A percentile compares a stretch with the other conserved stretches of the same genome.
These are phyloP conservation scores for Neolamprologus longior DNA, from an alignment of 2,113 vertebrate species.

Conservation along the genomic window DNA sequence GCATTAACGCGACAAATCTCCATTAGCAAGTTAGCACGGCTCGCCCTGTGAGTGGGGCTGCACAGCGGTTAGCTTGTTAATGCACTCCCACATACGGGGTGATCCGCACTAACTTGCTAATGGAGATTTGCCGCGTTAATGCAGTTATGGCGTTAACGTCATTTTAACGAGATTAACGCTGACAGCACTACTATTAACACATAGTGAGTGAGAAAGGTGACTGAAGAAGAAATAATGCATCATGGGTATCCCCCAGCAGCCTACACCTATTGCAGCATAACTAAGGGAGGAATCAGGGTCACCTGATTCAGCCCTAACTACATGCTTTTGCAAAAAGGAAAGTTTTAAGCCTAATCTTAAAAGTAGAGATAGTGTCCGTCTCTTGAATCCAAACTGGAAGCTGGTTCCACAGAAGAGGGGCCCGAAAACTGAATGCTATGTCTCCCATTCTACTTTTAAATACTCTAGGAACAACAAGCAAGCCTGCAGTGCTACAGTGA, in stretches of 20 bases:
- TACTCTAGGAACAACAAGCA: neutral
- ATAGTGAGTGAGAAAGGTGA: neutral
- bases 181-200: neutral
- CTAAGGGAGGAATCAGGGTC: neutral
- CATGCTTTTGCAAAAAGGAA: accelerated
- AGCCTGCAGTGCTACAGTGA: neutral
- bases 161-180: neutral
- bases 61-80: accelerated
- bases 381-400: neutral
- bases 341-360: neutral
- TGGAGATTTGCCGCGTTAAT: accelerated
- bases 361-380: accelerated
- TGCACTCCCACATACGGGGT: accelerated
- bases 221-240: neutral
- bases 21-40: accelerated
- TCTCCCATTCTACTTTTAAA: accelerated
- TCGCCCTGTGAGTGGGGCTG: accelerated
- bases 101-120: accelerated
- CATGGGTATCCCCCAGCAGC: neutral
- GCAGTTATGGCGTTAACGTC: accelerated
- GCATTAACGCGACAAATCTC: neutral
- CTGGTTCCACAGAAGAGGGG: neutral
- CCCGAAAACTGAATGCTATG: accelerated
- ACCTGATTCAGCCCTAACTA: accelerated
- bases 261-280: neutral